Conservation (phyloP, 2,113 vertebrate species). For the Glaucomys volans region DNA sequence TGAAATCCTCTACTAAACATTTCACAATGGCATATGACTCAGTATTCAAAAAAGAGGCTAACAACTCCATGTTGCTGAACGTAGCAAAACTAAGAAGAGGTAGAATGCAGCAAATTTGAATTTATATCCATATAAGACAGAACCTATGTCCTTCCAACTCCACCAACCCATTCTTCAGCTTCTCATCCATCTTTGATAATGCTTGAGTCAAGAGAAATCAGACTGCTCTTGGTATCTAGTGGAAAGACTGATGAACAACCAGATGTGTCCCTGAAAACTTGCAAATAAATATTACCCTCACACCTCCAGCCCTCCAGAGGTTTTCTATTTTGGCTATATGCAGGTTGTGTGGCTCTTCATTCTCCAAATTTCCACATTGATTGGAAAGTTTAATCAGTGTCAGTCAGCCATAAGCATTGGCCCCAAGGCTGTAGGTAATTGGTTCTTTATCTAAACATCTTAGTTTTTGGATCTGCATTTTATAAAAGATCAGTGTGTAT, state of each 20-base stretch:
- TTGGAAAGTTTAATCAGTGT: not conserved
- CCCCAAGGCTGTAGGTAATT: not conserved
- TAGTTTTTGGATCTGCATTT: not conserved
- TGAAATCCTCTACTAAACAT: not conserved
- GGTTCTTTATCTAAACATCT: not conserved
- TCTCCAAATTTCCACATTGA: not conserved
- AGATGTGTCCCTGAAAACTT: not conserved
- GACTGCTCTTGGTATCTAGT: not conserved
- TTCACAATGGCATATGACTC: not conserved
- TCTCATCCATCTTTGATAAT: not conserved
- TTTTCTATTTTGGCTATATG: not conserved
- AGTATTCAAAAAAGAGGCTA: not conserved
- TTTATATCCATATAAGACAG: not conserved
- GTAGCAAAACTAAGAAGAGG: not conserved
- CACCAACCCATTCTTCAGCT: too few species aligned
- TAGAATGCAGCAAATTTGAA: not conserved
- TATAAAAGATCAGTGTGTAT: not conserved
- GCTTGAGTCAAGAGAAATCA: not conserved
- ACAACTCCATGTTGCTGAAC: not conserved
- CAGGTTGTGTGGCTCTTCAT: not conserved
- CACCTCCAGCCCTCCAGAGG: too few species aligned
- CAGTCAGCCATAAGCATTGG: not conserved
- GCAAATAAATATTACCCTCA: not conserved
- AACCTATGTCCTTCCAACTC: not conserved
- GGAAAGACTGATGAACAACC: not conserved